Base-by-base conservation (phyloP, 2,888 invertebrate species). In the Hybos culiciformis region DNA sequence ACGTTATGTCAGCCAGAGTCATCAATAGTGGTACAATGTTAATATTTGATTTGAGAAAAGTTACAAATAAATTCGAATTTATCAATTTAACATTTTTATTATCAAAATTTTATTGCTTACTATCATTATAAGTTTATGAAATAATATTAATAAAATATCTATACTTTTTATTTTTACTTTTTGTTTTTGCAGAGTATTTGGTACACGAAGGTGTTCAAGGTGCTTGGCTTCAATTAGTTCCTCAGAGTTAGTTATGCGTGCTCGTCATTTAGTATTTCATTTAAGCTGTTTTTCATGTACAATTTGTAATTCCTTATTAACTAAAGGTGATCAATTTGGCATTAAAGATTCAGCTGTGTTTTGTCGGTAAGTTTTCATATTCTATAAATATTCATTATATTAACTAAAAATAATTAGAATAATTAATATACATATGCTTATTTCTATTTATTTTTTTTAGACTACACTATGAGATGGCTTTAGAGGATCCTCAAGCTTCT, bases 281-380 rank as follows among this genome's bases (percentile, higher is more conserved):
- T 82, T 93, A 47, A 82, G 83, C 60, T 96, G 94, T 69, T 96
- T 96, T 72, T 85, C 86, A 37, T 94, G 94, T 66, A 82, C 83
- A 34, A 78, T 84, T 40, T 94, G 94, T 71, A 81, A 80, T 62
- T 75, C 83, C 29, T 81, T 84, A 5, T 73, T 96, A 46, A 85
- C 83, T 45, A 90, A 92, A 61, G 96, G 96, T 33, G 94, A 96
- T 63, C 88, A 90, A 56, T 96, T 92, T 70, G 92, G 92, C 51
- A 85, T 93, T 71, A 75, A 87, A 53, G 86, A 88, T 54, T 81
- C 85, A 44, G 78, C 84, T 51, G 83, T 93, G 39, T 83, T 88
- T 62, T 93, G 93, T 72, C 80, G 87, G 70, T 75, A 53, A 51
- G 45, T 45, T 31, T 18, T n/a, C 1, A 32, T 26, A 33, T 37